Evolutionary conservation across 2,797 vertebrate species (phyloP), one percentile per base, ranked within the genome.

Genomic region (Thaleichthys pacificus): DNA sequence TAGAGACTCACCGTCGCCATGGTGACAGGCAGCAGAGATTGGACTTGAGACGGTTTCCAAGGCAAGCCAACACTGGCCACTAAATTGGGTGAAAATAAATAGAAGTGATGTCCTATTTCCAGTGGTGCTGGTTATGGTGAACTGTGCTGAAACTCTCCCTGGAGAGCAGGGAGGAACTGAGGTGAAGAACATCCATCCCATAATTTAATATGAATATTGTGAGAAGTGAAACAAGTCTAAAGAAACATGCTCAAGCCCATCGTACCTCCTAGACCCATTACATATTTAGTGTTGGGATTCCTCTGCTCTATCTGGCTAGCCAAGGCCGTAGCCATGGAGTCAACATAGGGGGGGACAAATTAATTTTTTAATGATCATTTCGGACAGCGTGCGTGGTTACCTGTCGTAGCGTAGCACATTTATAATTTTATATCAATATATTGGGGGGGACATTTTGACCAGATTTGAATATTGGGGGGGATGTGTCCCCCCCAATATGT

Each of bases 71-170:
- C 63, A 28, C 73, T 80, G 84, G 74, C 72, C 77, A 77, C 58
- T 84, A 83, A 87, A 87, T 79, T 85, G 76, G 78, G 78, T 84
- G 78, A 84, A 87, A 91, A 89, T 90, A 84, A 89, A 89, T 86
- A 83, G 78, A 84, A 73, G 72, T 81, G 81, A 87, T 89, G 82
- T 91, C 82, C 82, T 89, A 85, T 88, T 90, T 90, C 83, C 67
- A 14, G 84, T 76, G 77, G 80, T 78, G 80, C 74, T 74, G 75
- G 62, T 76, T 71, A 82, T 75, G 62, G 61, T 30, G 15, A 68
- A 71, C 70, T 57, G 73, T 66, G 21, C 56, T 67, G 58, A 77
- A 74, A 65, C 49, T 78, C 75, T 81, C 76, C 56, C 77, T 35
- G 15, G 71, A 66, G 77, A 69, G 66, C 32, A 68, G 65, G n/a